These are phyloP conservation scores for Dendrolimus punctatus DNA, from an alignment of 1,140 invertebrate genomes.

Conservation along the genomic window DNA sequence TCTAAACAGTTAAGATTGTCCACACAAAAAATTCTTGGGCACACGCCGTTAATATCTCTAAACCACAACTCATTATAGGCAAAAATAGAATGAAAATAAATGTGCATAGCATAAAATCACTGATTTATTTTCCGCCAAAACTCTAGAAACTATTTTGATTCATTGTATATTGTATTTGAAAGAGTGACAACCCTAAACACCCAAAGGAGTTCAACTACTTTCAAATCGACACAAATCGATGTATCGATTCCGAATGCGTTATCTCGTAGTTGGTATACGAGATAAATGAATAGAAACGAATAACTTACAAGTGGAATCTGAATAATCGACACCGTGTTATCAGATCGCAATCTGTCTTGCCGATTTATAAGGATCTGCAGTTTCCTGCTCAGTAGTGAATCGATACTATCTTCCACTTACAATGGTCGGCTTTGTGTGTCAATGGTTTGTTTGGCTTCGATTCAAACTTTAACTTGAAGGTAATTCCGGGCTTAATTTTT, in stretches of 20 bases:
- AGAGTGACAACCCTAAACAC: constrained; percentile 34
- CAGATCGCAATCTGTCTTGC: constrained; percentile 58
- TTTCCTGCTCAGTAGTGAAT: constrained; percentile 39
- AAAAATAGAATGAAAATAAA: too few relatives aligned
- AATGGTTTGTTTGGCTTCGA: constrained; percentile 1
- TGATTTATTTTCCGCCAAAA: too few relatives aligned
- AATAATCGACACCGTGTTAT: constrained; percentile 65
- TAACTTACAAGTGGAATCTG: constrained; percentile 57
- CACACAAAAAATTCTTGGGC: too few relatives aligned
- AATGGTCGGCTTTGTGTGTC: constrained; percentile 2
- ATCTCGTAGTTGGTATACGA: constrained; percentile 46
- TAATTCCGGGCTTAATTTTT: too few relatives aligned
- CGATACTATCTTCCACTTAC: constrained; percentile 25
- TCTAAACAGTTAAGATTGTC: too few relatives aligned
- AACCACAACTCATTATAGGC: too few relatives aligned
- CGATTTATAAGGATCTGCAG: constrained; percentile 64
- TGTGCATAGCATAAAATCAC: too few relatives aligned
- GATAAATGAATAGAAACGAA: constrained; percentile 62
- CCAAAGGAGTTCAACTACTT: constrained; percentile 33
- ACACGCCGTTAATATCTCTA: too few relatives aligned
- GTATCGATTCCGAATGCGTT: constrained; percentile 55
- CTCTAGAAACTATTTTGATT: too few relatives aligned
- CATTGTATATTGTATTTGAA: not conserved
- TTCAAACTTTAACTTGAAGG: too few relatives aligned
- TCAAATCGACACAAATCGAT: constrained; percentile 36